Percentiles rank a stretch among this genome's conserved stretches.
These are phyloP conservation scores for Cheilinus undulatus DNA, from an alignment of 2,113 vertebrate genomes.

Conservation along the genomic window DNA sequence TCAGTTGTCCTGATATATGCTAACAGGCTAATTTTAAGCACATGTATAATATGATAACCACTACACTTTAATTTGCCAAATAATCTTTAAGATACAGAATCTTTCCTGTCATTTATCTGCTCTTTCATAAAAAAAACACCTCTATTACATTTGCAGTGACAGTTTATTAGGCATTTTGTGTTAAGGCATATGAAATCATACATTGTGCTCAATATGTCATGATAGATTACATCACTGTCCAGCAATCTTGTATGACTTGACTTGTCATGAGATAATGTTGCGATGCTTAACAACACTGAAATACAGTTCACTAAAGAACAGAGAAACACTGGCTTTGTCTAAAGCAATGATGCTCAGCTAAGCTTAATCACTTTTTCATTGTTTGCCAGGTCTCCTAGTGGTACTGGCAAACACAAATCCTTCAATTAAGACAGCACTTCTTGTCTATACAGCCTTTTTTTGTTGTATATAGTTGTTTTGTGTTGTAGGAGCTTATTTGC, in stretches of 20 bases:
- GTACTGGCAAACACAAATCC: not conserved
- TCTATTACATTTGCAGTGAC: slow-evolving; percentile 9
- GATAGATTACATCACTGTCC: slow-evolving; percentile 48
- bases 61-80: too few relatives aligned
- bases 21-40: too few relatives aligned
- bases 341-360: not conserved
- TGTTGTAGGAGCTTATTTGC: slow-evolving; percentile 11
- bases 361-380: not conserved
- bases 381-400: not conserved
- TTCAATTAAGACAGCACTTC: slow-evolving; percentile 10
- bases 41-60: too few relatives aligned
- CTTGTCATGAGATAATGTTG: slow-evolving; percentile 28
- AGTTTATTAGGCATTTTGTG: slow-evolving; percentile 66
- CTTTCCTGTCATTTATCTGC: too few relatives aligned
- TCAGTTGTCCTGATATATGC: too few relatives aligned
- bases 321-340: slow-evolving; percentile 24
- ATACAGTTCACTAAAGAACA: slow-evolving; percentile 26
- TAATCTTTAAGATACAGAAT: too few relatives aligned
- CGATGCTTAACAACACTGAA: slow-evolving; percentile 38
- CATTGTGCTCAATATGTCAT: slow-evolving; percentile 37
- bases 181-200: slow-evolving; percentile 59
- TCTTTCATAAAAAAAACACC: not conserved
- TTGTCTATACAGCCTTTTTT: slow-evolving; percentile 8
- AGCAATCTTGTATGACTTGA: slow-evolving; percentile 36
- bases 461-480: too few relatives aligned